phyloP scores from a whole-genome alignment of 1,140 invertebrate species.

The Trichomalopsis sarcophagae region DNA sequence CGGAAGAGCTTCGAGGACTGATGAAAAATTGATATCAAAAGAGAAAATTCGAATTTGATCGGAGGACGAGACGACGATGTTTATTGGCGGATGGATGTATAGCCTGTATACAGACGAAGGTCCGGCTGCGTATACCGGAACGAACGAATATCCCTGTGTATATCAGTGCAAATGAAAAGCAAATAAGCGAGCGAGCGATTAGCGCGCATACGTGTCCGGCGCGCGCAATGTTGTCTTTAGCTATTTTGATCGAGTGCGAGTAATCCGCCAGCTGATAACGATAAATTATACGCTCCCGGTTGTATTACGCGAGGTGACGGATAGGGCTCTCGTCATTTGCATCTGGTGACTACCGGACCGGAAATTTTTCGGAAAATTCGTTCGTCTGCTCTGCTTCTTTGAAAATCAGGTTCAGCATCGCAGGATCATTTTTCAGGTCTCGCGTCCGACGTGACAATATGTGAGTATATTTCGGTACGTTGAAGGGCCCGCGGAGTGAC shows the following conservation, averaged over 20 bases:
- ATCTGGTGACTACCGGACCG: too few species aligned
- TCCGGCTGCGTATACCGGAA: background rate
- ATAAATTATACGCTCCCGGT: background rate
- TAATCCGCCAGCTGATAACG: constrained; percentile 2
- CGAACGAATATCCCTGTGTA: background rate
- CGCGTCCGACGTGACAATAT: too few species aligned
- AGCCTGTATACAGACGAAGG: too few species aligned
- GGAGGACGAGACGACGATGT: too few species aligned
- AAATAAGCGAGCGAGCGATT: constrained; percentile 35
- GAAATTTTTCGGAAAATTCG: background rate
- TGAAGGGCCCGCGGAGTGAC: too few species aligned
- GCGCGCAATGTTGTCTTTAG: constrained; percentile 35
- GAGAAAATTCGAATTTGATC: background rate
- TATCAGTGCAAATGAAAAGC: constrained; percentile 36
- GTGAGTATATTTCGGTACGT: too few species aligned
- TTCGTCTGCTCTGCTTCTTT: background rate
- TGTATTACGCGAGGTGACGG: too few species aligned
- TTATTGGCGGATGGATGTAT: too few species aligned
- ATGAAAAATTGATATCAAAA: background rate
- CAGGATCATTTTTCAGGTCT: too few species aligned
- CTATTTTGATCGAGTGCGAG: constrained; percentile 28
- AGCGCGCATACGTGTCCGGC: background rate
- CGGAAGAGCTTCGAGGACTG: too few species aligned
- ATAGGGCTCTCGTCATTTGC: too few species aligned
- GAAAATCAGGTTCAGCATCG: too few species aligned